phyloP scores from a whole-genome alignment of 2,113 vertebrate genomes.

The Hydrochoerus hydrochaeris region DNA sequence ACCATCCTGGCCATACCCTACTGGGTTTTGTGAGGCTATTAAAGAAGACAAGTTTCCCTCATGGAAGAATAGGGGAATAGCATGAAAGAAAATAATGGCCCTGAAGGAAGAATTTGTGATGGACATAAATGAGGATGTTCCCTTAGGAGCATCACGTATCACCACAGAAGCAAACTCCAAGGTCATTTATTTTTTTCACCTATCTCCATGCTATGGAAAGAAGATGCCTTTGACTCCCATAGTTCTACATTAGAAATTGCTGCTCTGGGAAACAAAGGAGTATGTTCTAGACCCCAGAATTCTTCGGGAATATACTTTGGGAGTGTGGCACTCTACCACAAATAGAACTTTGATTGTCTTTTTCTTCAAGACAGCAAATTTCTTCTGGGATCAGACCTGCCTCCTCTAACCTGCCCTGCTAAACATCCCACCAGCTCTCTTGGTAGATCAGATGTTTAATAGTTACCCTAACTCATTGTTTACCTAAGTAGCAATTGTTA shows the following conservation, averaged over 20 bases:
- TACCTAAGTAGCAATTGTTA: slow-evolving; percentile 55
- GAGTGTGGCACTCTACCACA: background rate
- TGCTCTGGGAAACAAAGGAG: slow-evolving; percentile 25
- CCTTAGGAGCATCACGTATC: slow-evolving; percentile 58
- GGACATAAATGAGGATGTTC: slow-evolving; percentile 41
- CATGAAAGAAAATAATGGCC: slow-evolving; percentile 64
- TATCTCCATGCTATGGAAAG: slow-evolving; percentile 65
- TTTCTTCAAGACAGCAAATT: slow-evolving; percentile 34
- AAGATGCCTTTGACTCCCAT: slow-evolving; percentile 72
- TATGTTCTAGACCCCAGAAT: slow-evolving; percentile 21
- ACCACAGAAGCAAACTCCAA: slow-evolving; percentile 66
- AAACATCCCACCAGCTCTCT: slow-evolving; percentile 38
- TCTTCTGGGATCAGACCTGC: slow-evolving; percentile 30
- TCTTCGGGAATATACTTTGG: background rate
- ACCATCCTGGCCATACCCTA: slow-evolving; percentile 8
- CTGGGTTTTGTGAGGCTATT: slow-evolving; percentile 53
- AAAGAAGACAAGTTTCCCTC: slow-evolving; percentile 54
- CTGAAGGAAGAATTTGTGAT: slow-evolving; percentile 54
- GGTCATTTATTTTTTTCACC: background rate
- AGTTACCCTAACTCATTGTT: slow-evolving; percentile 56
- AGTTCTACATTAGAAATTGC: background rate
- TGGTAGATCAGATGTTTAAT: slow-evolving; percentile 62
- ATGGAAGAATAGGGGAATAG: slow-evolving; percentile 63
- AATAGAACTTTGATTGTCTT: slow-evolving; percentile 56
- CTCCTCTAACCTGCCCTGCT: slow-evolving; percentile 28